A percentile compares a stretch with the other conserved stretches of the same genome.
phyloP scores from a whole-genome alignment of 2,113 vertebrate species.

The Fukomys damarensis region DNA sequence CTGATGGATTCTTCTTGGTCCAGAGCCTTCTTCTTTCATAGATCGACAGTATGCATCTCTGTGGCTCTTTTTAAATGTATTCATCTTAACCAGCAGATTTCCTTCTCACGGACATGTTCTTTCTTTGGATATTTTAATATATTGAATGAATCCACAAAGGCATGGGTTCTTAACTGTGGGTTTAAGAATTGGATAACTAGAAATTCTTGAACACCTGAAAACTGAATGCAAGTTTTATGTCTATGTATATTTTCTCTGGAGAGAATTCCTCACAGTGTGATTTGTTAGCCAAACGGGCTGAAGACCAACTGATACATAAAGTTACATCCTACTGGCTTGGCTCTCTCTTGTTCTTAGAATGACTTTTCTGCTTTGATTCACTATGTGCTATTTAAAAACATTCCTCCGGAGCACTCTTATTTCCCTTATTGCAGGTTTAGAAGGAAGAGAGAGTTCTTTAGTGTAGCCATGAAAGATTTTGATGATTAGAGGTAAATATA shows the following conservation, averaged over 20 bases:
- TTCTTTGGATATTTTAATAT: slow-evolving; percentile 9
- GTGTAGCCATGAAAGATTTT: neutral
- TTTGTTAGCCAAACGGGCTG: neutral
- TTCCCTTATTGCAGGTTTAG: neutral
- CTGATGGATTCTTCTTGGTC: slow-evolving; percentile 16
- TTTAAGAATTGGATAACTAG: neutral
- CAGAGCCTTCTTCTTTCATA: neutral
- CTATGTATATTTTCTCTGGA: neutral
- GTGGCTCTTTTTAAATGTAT: neutral
- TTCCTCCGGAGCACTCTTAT: neutral
- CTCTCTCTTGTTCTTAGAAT: neutral
- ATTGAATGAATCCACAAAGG: neutral
- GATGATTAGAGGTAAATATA: neutral
- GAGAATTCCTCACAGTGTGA: neutral
- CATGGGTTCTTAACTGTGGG: neutral
- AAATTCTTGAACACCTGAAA: neutral
- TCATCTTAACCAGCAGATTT: neutral
- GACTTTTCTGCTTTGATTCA: neutral
- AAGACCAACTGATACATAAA: slow-evolving; percentile 21
- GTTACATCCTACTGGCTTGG: neutral
- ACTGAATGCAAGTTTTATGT: neutral
- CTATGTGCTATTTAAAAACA: neutral
- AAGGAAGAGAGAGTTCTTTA: neutral
- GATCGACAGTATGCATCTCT: neutral
- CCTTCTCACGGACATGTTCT: neutral